phyloP scores from a whole-genome alignment of 2,888 invertebrate genomes.

The Globia sparganii region DNA sequence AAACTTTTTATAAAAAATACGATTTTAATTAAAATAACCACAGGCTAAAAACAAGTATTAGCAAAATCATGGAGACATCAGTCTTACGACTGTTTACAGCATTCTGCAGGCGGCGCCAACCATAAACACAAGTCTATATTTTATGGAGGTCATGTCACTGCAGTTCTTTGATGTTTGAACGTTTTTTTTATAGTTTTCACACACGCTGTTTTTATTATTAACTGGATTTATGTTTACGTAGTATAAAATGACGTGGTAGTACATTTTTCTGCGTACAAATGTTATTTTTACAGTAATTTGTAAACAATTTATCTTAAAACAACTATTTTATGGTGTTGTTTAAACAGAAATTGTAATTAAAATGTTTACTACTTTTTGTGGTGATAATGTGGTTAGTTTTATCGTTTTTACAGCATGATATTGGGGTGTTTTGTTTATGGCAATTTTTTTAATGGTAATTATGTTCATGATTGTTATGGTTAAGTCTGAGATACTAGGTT shows the following conservation, averaged over 20 bases:
- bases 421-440: conserved; percentile 20
- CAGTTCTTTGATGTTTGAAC: conserved; percentile 61
- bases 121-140: conserved; percentile 60
- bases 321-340: conserved; percentile 37
- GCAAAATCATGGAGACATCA: conserved; percentile 57
- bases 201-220: conserved; percentile 63
- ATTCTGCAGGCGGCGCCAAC: conserved; percentile 56
- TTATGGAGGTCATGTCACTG: conserved; percentile 62
- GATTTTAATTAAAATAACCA: conserved; percentile 23
- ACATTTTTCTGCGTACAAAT: conserved; percentile 49
- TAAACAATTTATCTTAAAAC: conserved; percentile 54
- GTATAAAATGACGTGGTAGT: conserved; percentile 55
- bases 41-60: conserved; percentile 22
- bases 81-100: conserved; percentile 44
- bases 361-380: conserved; percentile 52
- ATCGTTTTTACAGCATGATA: conserved; percentile 41
- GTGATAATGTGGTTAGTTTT: conserved; percentile 50
- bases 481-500: neutral
- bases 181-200: conserved; percentile 54
- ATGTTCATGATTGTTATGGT: neutral
- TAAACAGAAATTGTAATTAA: conserved; percentile 51
- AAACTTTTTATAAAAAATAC: neutral
- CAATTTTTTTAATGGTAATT: neutral
- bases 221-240: conserved; percentile 61
- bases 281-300: conserved; percentile 58